A percentile compares a stretch with the other conserved stretches of the same genome.
phyloP scores from a whole-genome alignment of 1,140 invertebrate species.

The Psix sp. region DNA sequence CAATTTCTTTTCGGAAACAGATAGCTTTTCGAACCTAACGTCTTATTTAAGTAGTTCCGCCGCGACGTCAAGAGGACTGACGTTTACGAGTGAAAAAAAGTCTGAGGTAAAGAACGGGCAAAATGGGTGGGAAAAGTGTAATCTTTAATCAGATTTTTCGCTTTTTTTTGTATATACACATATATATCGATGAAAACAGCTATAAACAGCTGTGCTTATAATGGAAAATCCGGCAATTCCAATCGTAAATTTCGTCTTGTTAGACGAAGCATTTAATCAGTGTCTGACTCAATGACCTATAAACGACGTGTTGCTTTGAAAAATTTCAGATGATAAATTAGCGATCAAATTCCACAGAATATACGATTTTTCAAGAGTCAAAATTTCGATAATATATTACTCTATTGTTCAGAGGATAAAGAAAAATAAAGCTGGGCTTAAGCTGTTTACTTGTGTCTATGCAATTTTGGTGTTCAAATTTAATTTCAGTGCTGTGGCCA shows the following conservation, averaged over 20 bases:
- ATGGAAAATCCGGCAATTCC: slow-evolving; percentile 27
- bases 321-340: slow-evolving; percentile 35
- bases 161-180: slow-evolving; percentile 30
- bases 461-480: no score
- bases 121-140: neutral
- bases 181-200: slow-evolving; percentile 5
- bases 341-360: slow-evolving; percentile 8
- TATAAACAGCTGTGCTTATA: slow-evolving; percentile 16
- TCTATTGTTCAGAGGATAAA: no score
- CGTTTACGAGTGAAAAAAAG: slow-evolving; percentile 30
- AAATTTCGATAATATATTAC: no score
- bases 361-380: no score
- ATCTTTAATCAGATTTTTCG: slow-evolving; percentile 35
- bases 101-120: no score
- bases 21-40: slow-evolving; percentile 53
- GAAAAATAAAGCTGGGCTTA: no score
- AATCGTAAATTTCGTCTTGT: slow-evolving; percentile 22
- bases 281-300: slow-evolving; percentile 44
- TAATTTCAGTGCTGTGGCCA: no score
- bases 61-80: slow-evolving; percentile 38
- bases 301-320: slow-evolving; percentile 32
- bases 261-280: slow-evolving; percentile 37
- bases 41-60: slow-evolving; percentile 59
- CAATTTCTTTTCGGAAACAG: slow-evolving; percentile 52
- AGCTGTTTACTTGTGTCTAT: no score